Evolutionary conservation across 2,888 invertebrate species (phyloP).

Genomic region (Tineola bisselliella): DNA sequence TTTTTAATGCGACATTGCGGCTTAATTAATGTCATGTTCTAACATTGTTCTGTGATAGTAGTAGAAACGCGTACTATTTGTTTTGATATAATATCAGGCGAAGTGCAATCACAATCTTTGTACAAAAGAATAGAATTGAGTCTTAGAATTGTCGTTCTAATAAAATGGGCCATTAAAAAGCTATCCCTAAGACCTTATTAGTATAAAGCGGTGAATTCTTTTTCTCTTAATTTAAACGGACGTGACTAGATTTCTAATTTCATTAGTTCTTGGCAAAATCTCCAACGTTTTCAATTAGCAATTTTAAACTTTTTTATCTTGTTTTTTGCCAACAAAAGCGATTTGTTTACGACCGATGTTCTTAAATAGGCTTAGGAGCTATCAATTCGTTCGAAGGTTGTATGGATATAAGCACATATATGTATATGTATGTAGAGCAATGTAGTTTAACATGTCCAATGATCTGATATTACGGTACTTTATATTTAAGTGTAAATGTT

Average conservation of each 20-base stretch:
- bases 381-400: not conserved
- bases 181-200: not conserved
- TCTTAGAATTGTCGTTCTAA: not conserved
- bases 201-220: not conserved
- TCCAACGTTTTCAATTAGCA: not conserved
- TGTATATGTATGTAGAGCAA: not conserved
- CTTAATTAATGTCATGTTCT: no score
- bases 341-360: not conserved
- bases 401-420: no score
- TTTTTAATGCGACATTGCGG: no score
- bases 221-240: not conserved
- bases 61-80: no score
- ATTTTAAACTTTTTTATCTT: not conserved
- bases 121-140: no score
- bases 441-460: not conserved
- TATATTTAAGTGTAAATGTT: not conserved
- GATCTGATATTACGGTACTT: conserved; percentile 12
- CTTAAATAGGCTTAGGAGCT: not conserved
- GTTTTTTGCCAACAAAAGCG: not conserved
- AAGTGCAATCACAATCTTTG: no score
- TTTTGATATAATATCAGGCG: no score
- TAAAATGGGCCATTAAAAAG: not conserved
- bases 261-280: not conserved
- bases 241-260: not conserved
- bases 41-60: no score